Conservation (phyloP, 2,888 invertebrate genomes). For the Clunio marinus region DNA sequence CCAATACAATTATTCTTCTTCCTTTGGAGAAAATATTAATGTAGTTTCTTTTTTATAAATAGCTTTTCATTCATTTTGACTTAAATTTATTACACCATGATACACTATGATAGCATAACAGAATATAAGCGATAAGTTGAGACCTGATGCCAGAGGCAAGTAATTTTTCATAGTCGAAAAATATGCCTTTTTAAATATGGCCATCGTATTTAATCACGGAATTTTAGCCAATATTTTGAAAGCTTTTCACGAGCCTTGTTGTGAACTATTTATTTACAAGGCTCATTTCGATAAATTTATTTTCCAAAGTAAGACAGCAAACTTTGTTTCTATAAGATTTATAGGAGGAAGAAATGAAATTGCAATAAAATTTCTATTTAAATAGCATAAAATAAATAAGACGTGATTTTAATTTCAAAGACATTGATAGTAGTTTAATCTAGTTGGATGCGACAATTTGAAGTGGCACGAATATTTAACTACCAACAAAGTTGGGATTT, state of each 20-base stretch:
- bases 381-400: conserved; percentile 5
- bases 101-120: not conserved
- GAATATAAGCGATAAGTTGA: conserved; percentile 18
- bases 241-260: too few relatives aligned
- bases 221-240: too few relatives aligned
- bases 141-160: not conserved
- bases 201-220: too few relatives aligned
- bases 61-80: conserved; percentile 22
- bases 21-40: too few relatives aligned
- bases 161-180: conserved; percentile 8
- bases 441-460: too few relatives aligned
- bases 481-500: too few relatives aligned
- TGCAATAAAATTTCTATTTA: conserved; percentile 30
- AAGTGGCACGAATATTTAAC: too few relatives aligned
- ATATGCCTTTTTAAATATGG: conserved; percentile 3
- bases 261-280: too few relatives aligned
- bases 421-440: not conserved
- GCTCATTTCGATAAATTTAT: not conserved
- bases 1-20: too few relatives aligned
- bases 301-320: not conserved
- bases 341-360: conserved; percentile 1
- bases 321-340: not conserved
- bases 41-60: conserved; percentile 28
- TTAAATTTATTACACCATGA: conserved; percentile 20
- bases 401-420: conserved; percentile 14